These are phyloP conservation scores for Megamerina dolium DNA, from an alignment of 2,888 invertebrate species.

Conservation along the genomic window DNA sequence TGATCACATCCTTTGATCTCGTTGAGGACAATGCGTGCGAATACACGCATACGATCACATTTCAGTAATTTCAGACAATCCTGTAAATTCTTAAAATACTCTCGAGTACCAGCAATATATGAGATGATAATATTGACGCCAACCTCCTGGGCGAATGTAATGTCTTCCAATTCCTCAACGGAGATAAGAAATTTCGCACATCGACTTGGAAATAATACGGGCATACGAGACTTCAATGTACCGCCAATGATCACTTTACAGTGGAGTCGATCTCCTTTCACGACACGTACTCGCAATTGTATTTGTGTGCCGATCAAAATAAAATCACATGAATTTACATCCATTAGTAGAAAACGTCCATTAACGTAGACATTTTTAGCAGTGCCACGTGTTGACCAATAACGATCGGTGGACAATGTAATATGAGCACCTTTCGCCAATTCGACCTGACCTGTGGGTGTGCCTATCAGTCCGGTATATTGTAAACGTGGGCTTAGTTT, in stretches of 20 bases:
- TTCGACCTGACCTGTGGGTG: neutral
- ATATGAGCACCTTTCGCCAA: slow-evolving; percentile 21
- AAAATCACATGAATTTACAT: slow-evolving; percentile 31
- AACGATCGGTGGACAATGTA: slow-evolving; percentile 28
- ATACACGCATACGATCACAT: slow-evolving; percentile 30
- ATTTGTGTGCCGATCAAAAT: slow-evolving; percentile 35
- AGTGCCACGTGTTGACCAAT: slow-evolving; percentile 23
- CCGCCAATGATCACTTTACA: slow-evolving; percentile 34
- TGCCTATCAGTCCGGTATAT: slow-evolving; percentile 31
- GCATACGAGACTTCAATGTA: slow-evolving; percentile 26
- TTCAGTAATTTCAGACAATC: slow-evolving; percentile 23
- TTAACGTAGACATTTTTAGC: slow-evolving; percentile 32
- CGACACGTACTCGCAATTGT: slow-evolving; percentile 27
- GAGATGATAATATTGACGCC: slow-evolving; percentile 37
- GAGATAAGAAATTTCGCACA: slow-evolving; percentile 31
- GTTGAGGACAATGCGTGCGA: slow-evolving; percentile 31
- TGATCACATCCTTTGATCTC: slow-evolving; percentile 26
- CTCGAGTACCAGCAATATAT: slow-evolving; percentile 23
- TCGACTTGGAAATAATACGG: slow-evolving; percentile 33
- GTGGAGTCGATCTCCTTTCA: slow-evolving; percentile 14
- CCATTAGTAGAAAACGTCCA: slow-evolving; percentile 32
- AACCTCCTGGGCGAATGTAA: slow-evolving; percentile 37
- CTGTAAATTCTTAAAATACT: slow-evolving; percentile 28
- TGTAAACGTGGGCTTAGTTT: slow-evolving; percentile 37
- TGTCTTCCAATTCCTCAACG: slow-evolving; percentile 41